Evolutionary conservation across 2,888 invertebrate species (phyloP).

Genomic region (Crepidodera aurea): DNA sequence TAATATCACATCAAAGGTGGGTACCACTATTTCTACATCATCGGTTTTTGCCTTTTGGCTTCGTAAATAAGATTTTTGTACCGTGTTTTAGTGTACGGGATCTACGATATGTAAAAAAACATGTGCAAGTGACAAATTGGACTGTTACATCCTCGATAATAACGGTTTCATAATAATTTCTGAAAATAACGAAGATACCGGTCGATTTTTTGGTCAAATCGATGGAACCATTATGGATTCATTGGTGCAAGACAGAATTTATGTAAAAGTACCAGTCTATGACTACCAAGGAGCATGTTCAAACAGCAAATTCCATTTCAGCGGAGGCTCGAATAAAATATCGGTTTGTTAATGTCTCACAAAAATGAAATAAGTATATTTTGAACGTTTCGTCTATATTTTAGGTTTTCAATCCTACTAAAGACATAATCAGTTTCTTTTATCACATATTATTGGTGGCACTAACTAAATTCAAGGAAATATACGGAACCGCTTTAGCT

Average conservation of each 20-base stretch:
- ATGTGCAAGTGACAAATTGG: slow-evolving; percentile 85
- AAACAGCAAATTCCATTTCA: slow-evolving; percentile 72
- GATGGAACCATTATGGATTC: slow-evolving; percentile 96
- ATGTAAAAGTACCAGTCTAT: slow-evolving; percentile 84
- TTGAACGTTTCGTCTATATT: slow-evolving; percentile 12
- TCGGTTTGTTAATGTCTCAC: slow-evolving; percentile 54
- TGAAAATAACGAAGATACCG: slow-evolving; percentile 85
- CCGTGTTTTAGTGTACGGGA: slow-evolving; percentile 74
- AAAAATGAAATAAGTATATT: background rate
- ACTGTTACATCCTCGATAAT: slow-evolving; percentile 93
- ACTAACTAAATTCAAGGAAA: slow-evolving; percentile 64
- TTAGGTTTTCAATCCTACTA: slow-evolving; percentile 66
- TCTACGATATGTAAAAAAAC: slow-evolving; percentile 80
- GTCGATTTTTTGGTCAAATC: slow-evolving; percentile 92
- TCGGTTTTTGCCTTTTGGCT: no score
- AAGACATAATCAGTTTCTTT: slow-evolving; percentile 67
- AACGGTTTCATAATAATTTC: slow-evolving; percentile 94
- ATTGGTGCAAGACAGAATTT: slow-evolving; percentile 88
- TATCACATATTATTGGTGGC: slow-evolving; percentile 64
- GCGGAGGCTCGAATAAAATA: slow-evolving; percentile 62
- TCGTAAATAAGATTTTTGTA: no score
- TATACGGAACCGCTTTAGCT: slow-evolving; percentile 55
- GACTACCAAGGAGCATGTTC: slow-evolving; percentile 91
- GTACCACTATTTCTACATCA: no score
- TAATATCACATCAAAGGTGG: slow-evolving; percentile 87